Evolutionary conservation across 2,888 invertebrate genomes (phyloP).

Genomic region (Trichacis sp.): DNA sequence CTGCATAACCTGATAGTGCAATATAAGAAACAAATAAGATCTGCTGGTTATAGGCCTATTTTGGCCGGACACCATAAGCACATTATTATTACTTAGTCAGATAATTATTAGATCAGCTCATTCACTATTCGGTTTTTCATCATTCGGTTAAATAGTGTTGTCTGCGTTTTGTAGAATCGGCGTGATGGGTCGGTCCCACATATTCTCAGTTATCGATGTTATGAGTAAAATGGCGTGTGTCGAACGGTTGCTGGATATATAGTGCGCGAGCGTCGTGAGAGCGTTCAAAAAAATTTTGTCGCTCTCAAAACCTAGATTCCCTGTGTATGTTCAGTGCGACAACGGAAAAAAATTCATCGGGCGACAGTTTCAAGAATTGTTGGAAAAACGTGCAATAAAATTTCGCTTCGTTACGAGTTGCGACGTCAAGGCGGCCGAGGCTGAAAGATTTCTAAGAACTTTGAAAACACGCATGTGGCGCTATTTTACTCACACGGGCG

Average conservation of each 20-base stretch:
- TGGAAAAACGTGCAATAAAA: slow-evolving; percentile 18
- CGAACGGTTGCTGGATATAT: slow-evolving; percentile 44
- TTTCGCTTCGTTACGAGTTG: slow-evolving; percentile 28
- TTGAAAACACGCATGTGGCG: neutral
- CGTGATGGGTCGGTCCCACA: too few species aligned
- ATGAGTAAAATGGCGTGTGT: slow-evolving; percentile 41
- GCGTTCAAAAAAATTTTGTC: slow-evolving; percentile 43
- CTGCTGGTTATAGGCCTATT: too few species aligned
- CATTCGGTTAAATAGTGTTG: too few species aligned
- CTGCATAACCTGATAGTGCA: too few species aligned
- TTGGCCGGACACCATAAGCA: too few species aligned
- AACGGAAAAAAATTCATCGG: slow-evolving; percentile 48
- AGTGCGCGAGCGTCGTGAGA: slow-evolving; percentile 14
- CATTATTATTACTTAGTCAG: too few species aligned
- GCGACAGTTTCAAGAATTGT: too few species aligned
- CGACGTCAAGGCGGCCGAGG: too few species aligned
- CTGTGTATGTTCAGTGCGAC: slow-evolving; percentile 42
- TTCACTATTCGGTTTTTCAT: too few species aligned
- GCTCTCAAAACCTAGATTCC: slow-evolving; percentile 5
- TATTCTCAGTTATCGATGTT: slow-evolving; percentile 29
- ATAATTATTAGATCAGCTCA: too few species aligned
- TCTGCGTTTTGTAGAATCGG: too few species aligned
- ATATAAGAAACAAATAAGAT: too few species aligned
- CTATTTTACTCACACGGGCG: neutral
- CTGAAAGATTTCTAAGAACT: neutral